A percentile compares a stretch with the other conserved stretches of the same genome.
phyloP scores from a whole-genome alignment of 2,797 vertebrate genomes.

The Sebastes hopkinsi region DNA sequence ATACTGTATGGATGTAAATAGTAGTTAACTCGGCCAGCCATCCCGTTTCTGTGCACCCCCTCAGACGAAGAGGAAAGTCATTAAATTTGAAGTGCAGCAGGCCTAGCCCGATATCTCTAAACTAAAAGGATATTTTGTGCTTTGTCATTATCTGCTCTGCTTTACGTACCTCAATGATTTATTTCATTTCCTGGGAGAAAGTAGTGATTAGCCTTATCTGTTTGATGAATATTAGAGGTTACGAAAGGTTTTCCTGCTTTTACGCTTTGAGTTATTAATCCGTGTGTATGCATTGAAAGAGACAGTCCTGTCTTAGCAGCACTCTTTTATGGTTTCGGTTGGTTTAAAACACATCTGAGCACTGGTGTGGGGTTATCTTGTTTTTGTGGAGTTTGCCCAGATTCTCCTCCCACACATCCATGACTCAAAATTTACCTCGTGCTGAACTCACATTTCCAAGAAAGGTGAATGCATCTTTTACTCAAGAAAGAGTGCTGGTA shows the following conservation, averaged over 20 bases:
- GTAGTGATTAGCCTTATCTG: conserved; percentile 19
- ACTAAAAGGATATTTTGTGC: conserved; percentile 53
- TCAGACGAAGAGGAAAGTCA: conserved; percentile 48
- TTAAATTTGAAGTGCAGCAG: conserved; percentile 42
- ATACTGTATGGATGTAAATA: conserved; percentile 14
- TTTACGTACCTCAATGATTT: not conserved
- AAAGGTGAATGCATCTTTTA: conserved; percentile 11
- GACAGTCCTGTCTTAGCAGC: not conserved
- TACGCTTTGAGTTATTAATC: not conserved
- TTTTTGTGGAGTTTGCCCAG: not conserved
- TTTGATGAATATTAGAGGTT: conserved; percentile 16
- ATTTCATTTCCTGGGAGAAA: not conserved
- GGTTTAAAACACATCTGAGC: not conserved
- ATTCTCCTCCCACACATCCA: not conserved
- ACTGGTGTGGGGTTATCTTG: not conserved
- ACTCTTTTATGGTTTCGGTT: not conserved
- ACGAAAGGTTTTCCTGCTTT: not conserved
- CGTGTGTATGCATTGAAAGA: not conserved
- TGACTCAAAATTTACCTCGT: conserved; percentile 7
- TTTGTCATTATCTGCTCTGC: conserved; percentile 61
- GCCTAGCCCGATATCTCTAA: conserved; percentile 25
- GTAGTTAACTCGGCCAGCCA: conserved; percentile 13
- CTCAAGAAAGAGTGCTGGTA: not conserved
- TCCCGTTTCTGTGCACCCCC: not conserved
- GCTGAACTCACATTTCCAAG: conserved; percentile 10